Base-by-base conservation (phyloP, 1,140 invertebrate genomes). In the Microplitis mediator region DNA sequence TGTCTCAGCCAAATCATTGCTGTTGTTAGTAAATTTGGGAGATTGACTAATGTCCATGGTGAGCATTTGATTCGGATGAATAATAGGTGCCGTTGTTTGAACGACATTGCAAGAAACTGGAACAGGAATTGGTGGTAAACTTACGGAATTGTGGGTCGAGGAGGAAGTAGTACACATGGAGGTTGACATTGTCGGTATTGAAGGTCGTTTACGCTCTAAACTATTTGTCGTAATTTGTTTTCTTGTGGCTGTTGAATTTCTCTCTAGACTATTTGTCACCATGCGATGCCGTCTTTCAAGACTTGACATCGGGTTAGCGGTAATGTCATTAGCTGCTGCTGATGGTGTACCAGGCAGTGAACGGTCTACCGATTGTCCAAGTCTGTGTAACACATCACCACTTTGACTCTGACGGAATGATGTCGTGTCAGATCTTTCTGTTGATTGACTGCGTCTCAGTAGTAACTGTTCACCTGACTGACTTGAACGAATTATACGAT, bases 391-490 rank as follows among this genome's bases (percentile, higher is more conserved):
- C 54, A 86, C 71, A 63, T 87, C 85, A 45, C 86, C 86, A 72
- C 86, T 87, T 75, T 87, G 85, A 66, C 86, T 87, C 61, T 87
- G 85, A 67, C 84, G 75, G 9, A 86, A 87, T 4, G 79, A 75
- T 4, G 78, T 6, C 11, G 39, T 68, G 16, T 71, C 77, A 65
- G 84, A 84, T 69, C 85, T 81, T 51, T 87, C 85, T 9, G 75
- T 86, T 4, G 85, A 87, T 35, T 85, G 85, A 72, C 86, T 87
- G 73, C 85, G 82, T 16, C 82, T 80, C 4, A 87, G 68, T 32
- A 86, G 78, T 45, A 45, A 45, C n/a, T 85, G 83, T 56, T 87
- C 85, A 13, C 85, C 85, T 8, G 86, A 86, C 31, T 86, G 85
- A 74, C 85, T 86, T 69, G 85, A 86, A 56, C 82, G 81, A 64